Base-by-base conservation (phyloP, 2,888 invertebrate species). In the Agrenia bidenticulata region DNA sequence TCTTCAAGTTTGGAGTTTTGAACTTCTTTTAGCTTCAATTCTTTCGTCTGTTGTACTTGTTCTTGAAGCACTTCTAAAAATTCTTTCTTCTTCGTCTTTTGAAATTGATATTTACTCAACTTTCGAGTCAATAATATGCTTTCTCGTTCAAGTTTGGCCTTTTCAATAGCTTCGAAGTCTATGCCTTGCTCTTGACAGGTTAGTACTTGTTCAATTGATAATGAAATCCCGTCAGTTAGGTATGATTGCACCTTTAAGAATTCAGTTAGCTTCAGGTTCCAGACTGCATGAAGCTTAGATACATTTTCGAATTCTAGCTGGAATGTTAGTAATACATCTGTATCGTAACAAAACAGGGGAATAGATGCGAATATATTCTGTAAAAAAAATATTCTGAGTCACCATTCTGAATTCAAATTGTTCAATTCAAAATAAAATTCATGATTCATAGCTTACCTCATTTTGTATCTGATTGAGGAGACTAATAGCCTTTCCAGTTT, bases 401-500 rank as follows among this genome's bases (percentile, higher is more conserved):
- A 32, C 32, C 32, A 32, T 32, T 32, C 32, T n/a, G 11, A 32
- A 32, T 32, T 7, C 32, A 32, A 7, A 32, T 32, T 32, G 32
- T 32, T 4, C 32, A 32, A 32, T 32, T 32, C 32, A 32, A 32
- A 11, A 4, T 32, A 32, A 32, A 32, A 32, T 39, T 9, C 39
- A 11, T 13, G 39, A 11, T 13, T 11, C 9, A 39, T 39, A 13
- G 17, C 49, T 19, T 17, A 51, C 51, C 19, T 51, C 23, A 24
- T 63, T 54, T 37, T 73, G 59, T 51, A 76, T 67, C 37, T 66
- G 23, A 21, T 70, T 66, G 0, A 76, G 45, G 26, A 75, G 58
- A 54, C 67, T 72, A 15, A 76, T 64, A 21, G 69, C 71, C 53
- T 72, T 73, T 26, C 76, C 76, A 2, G 76, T 73, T 54, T 73